Percentiles rank a stretch among this genome's conserved stretches.
Evolutionary conservation across 2,797 vertebrate species (phyloP).

Genomic region (Myotis planiceps): DNA sequence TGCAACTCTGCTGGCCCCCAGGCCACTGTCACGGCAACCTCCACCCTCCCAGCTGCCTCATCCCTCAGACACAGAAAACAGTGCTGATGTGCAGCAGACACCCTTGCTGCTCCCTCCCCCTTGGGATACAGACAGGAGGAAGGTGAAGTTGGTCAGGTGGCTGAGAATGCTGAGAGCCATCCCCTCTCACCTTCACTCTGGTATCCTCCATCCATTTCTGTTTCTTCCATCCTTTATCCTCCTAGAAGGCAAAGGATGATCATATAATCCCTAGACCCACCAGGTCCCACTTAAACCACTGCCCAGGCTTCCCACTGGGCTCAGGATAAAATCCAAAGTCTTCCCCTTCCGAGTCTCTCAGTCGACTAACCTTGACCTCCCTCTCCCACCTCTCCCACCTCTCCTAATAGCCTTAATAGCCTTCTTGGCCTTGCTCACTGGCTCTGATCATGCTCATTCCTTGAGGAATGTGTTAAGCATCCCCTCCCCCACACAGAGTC

Average conservation of each 20-base stretch:
- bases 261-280: neutral
- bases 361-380: neutral
- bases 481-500: too few species aligned
- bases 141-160: rapidly evolving
- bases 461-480: neutral
- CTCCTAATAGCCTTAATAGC: rapidly evolving
- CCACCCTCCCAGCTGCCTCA: neutral
- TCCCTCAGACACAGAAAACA: neutral
- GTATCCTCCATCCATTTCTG: neutral
- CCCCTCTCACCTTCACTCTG: neutral
- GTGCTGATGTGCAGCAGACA: rapidly evolving
- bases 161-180: neutral
- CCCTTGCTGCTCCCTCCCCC: neutral
- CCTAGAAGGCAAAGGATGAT: neutral
- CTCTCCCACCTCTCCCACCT: neutral
- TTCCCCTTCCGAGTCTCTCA: neutral
- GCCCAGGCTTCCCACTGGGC: neutral
- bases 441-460: neutral
- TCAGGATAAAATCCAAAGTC: neutral
- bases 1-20: neutral
- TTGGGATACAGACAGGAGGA: neutral
- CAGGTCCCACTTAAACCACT: neutral
- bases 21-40: too few species aligned
- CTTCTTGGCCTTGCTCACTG: neutral
- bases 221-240: neutral